phyloP scores from a whole-genome alignment of 2,113 vertebrate species.

The Corydoras maculifer region DNA sequence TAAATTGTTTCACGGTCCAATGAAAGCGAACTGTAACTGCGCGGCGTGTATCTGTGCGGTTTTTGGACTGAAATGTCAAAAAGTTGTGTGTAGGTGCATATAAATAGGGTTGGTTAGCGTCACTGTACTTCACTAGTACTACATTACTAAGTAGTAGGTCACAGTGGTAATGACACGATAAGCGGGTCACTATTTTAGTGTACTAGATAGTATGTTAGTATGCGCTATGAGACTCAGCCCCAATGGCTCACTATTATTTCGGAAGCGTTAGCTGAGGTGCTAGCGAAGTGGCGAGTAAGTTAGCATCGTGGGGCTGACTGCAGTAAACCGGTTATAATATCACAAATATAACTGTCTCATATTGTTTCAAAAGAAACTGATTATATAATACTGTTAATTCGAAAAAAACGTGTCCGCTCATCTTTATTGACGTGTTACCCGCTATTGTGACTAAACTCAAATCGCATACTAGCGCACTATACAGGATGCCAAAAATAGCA shows the following conservation, averaged over 20 bases:
- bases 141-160: not conserved
- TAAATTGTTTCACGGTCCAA: too few species aligned
- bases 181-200: not conserved
- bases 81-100: too few species aligned
- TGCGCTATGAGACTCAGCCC: not conserved
- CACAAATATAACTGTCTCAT: not conserved
- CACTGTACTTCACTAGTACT: not conserved
- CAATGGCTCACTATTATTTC: not conserved
- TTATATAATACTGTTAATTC: not conserved
- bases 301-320: not conserved
- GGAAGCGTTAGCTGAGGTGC: not conserved
- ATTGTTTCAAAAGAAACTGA: not conserved
- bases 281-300: not conserved
- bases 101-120: too few species aligned
- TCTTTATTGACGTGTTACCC: too few species aligned
- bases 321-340: too few species aligned
- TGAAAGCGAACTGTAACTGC: too few species aligned
- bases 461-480: not conserved
- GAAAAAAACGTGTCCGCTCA: not conserved
- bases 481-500: not conserved
- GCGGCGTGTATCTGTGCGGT: too few species aligned
- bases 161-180: not conserved
- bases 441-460: not conserved
- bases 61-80: too few species aligned
- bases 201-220: not conserved